Conservation (phyloP, 2,888 invertebrate genomes). For the Disparrhopalites patrizii region DNA sequence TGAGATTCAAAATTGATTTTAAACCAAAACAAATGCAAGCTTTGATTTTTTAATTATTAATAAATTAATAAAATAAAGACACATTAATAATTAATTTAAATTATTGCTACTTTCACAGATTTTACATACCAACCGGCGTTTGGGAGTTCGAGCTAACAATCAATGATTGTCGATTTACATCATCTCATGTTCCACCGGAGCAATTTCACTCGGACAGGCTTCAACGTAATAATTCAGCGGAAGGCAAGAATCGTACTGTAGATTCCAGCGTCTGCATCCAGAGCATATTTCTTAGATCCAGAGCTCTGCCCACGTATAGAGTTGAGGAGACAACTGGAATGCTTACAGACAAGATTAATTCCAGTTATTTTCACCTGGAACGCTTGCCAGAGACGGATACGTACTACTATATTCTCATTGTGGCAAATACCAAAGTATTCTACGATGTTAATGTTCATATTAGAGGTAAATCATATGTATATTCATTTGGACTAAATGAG, state of each 20-base stretch:
- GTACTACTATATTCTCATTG: slow-evolving; percentile 55
- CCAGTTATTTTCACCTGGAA: slow-evolving; percentile 51
- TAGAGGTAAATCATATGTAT: slow-evolving; percentile 41
- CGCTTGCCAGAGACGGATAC: slow-evolving; percentile 53
- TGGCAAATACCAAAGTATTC: slow-evolving; percentile 52
- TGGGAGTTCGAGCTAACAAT: slow-evolving; percentile 53
- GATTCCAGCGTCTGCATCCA: slow-evolving; percentile 50
- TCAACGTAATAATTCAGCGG: neutral
- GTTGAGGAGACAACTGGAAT: slow-evolving; percentile 43
- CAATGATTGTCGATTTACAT: slow-evolving; percentile 52
- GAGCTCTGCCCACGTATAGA: slow-evolving; percentile 51
- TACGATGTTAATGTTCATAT: slow-evolving; percentile 52
- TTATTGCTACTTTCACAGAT: slow-evolving; percentile 49
- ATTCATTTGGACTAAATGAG: no score
- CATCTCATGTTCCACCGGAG: slow-evolving; percentile 8
- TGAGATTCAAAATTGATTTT: slow-evolving; percentile 44
- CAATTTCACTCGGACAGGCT: neutral
- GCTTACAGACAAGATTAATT: slow-evolving; percentile 50
- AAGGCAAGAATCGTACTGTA: neutral
- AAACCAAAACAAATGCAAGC: no score
- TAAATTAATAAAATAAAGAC: no score
- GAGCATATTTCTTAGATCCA: slow-evolving; percentile 51
- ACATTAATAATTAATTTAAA: slow-evolving; percentile 8
- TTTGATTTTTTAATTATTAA: no score
- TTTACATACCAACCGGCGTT: slow-evolving; percentile 54